Evolutionary conservation across 2,113 vertebrate genomes (phyloP), one percentile per base, ranked within the genome.

Genomic region (Cercopithecus mona): DNA sequence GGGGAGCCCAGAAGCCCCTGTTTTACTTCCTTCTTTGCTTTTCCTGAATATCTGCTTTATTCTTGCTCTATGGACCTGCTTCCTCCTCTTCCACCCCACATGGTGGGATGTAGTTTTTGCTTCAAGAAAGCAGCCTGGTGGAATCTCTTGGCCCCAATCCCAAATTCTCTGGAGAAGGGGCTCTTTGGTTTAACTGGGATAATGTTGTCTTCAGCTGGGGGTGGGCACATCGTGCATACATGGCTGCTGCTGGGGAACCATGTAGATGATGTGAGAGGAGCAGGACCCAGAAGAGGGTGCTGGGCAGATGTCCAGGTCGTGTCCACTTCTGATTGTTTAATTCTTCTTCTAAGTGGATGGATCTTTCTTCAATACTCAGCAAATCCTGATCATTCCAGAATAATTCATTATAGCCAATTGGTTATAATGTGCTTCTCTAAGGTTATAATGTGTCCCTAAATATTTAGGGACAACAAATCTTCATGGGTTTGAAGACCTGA

Each of bases 161-260:
- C 75, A 84, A 79, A 32, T 75, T 80, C 32, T 94, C 23, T 87
- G 52, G 73, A 79, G 80, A 92, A 94, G 61, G 45, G 16, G n/a
- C 32, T 84, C n/a, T 6, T 48, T 93, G 89, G 55, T 9, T 78
- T 84, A 75, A n/a, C 40, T 35, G 82, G 84, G 84, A 48, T 30
- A n/a, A 50, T 20, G 35, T 30, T 70, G 35, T 32, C 45, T 45
- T 52, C 25, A 73, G 22, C 43, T 40, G 22, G 5, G 30, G 5
- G 38, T 8, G n/a, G 48, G 25, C 30, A 22, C 0, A 4, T 45
- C 1, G 5, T 43, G n/a, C 38, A n/a, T 8, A 8, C 0, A 8
- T 22, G 35, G 32, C 40, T 79, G 16, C 32, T 92, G 59, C 61
- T 25, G 23, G 0, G 27, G 75, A 88, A 17, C 88, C 64, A 0